These are phyloP conservation scores for Naja naja DNA, from an alignment of 2,113 vertebrate genomes.

Conservation along the genomic window DNA sequence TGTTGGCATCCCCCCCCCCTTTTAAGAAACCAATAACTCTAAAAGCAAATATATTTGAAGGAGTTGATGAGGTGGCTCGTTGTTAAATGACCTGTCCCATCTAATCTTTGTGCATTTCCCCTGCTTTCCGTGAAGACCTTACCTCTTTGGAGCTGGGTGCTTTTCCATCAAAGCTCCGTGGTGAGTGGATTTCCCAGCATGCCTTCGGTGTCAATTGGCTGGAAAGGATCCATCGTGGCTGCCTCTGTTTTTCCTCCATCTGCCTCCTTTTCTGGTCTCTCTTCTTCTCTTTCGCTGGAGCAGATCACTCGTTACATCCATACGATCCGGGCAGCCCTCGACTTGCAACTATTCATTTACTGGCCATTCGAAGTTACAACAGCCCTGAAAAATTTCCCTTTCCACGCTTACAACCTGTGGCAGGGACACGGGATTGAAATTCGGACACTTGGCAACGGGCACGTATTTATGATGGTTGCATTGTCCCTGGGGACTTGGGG, in stretches of 20 bases:
- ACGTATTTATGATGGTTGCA: background rate
- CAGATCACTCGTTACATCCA: background rate
- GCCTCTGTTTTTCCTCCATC: background rate
- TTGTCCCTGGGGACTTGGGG: background rate
- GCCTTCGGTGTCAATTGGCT: constrained; percentile 73
- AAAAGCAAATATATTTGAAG: constrained; percentile 20
- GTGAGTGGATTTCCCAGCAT: constrained; percentile 94
- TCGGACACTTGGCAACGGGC: background rate
- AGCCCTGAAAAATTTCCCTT: no score
- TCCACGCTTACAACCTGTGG: background rate
- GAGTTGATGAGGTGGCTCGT: constrained; percentile 67
- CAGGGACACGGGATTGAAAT: background rate
- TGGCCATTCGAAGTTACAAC: background rate
- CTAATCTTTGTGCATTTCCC: constrained; percentile 91
- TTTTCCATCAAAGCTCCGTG: constrained; percentile 99
- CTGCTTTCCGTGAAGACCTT: constrained; percentile 89
- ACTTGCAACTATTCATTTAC: background rate
- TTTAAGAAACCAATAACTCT: background rate
- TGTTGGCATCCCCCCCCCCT: no score
- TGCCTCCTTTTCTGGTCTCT: background rate
- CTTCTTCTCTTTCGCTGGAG: background rate
- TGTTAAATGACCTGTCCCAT: constrained; percentile 82
- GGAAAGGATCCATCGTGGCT: constrained; percentile 50
- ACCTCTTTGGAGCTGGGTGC: constrained; percentile 99
- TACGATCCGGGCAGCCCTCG: background rate